Evolutionary conservation across 2,797 vertebrate species (phyloP).

Genomic region (Acridotheres tristis): DNA sequence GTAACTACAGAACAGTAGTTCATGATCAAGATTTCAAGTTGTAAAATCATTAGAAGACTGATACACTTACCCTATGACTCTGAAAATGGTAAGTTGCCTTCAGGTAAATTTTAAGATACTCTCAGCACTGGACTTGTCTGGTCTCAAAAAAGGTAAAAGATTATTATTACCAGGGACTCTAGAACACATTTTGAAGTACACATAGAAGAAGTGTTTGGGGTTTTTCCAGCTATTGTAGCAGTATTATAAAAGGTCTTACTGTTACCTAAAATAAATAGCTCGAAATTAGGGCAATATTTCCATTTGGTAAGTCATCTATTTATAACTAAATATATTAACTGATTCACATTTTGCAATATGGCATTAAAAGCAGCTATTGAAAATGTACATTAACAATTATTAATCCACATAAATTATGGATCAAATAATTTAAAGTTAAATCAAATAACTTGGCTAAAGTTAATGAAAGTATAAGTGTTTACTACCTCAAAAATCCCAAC

Average conservation of each 20-base stretch:
- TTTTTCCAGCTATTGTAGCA: background rate
- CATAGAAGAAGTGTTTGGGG: accelerated
- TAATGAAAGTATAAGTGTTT: background rate
- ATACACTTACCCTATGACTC: background rate
- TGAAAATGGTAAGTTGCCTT: background rate
- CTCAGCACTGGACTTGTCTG: background rate
- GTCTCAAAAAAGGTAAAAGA: background rate
- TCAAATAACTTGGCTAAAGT: background rate
- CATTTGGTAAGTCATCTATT: background rate
- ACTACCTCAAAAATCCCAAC: background rate
- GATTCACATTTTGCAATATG: background rate
- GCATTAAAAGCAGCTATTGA: background rate
- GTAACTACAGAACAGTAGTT: background rate
- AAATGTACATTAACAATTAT: background rate
- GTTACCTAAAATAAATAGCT: background rate
- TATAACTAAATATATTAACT: background rate
- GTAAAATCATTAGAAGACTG: background rate
- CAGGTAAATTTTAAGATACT: background rate
- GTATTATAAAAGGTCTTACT: background rate
- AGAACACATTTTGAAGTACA: background rate
- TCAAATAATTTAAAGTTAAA: too few species aligned
- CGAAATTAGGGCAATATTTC: background rate
- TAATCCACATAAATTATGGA: background rate
- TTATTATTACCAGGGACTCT: background rate
- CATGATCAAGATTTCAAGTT: background rate